Conservation (phyloP, 2,113 vertebrate genomes). For the Ciconia maguari region DNA sequence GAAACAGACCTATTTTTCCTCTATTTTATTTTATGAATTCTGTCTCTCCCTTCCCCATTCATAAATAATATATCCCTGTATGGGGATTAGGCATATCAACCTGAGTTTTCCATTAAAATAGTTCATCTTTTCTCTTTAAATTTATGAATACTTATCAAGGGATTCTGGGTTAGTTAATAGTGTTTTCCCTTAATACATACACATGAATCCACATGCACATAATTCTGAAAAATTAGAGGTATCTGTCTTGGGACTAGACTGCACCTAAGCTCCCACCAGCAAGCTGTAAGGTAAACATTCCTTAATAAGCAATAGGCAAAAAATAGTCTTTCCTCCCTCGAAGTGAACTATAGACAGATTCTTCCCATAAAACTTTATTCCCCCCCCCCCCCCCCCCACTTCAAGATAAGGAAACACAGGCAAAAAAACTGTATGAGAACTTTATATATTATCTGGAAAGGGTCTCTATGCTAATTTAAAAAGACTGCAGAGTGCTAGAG, state of each 20-base stretch:
- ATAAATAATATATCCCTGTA: slow-evolving; percentile 27
- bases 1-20: neutral
- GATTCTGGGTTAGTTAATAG: neutral
- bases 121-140: neutral
- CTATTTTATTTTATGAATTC: neutral
- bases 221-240: neutral
- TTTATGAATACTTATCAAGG: slow-evolving; percentile 28
- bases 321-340: neutral
- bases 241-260: neutral
- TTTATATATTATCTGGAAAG: neutral
- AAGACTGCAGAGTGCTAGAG: neutral
- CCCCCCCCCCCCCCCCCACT: neutral
- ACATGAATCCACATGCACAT: neutral
- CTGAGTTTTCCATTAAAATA: neutral
- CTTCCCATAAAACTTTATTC: no score
- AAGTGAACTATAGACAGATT: neutral
- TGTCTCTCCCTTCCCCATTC: neutral
- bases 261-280: neutral
- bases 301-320: neutral
- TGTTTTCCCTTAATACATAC: neutral
- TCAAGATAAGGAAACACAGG: neutral
- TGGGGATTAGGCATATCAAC: neutral
- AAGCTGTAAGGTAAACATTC: slow-evolving; percentile 2
- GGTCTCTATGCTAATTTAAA: neutral
- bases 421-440: neutral